Conservation (phyloP, 2,888 invertebrate genomes). For the Rhagonycha lutea region DNA sequence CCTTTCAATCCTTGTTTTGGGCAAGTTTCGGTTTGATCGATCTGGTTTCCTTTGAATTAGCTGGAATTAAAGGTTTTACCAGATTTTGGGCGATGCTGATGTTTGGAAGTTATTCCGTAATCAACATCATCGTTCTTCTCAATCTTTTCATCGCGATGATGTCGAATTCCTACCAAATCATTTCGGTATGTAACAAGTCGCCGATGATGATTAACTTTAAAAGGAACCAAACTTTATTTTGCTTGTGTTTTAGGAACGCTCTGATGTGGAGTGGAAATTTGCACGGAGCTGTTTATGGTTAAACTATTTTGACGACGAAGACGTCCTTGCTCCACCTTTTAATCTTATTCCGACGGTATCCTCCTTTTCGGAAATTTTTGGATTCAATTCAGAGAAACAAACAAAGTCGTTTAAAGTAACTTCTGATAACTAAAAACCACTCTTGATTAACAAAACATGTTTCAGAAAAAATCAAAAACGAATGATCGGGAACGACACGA, state of each 20-base stretch:
- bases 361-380: slow-evolving; percentile 68
- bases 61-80: slow-evolving; percentile 86
- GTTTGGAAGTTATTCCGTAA: slow-evolving; percentile 95
- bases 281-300: slow-evolving; percentile 93
- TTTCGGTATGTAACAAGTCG: slow-evolving; percentile 73
- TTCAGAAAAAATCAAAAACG: slow-evolving; percentile 65
- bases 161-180: slow-evolving; percentile 94
- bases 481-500: slow-evolving; percentile 75
- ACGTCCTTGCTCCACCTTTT: slow-evolving; percentile 91
- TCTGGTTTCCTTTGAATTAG: slow-evolving; percentile 83
- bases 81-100: slow-evolving; percentile 94
- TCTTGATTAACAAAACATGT: slow-evolving; percentile 41
- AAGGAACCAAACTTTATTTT: background rate
- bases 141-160: slow-evolving; percentile 98
- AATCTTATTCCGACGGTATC: slow-evolving; percentile 91
- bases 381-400: slow-evolving; percentile 66
- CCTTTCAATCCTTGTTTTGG: slow-evolving; percentile 95
- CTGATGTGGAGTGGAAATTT: slow-evolving; percentile 96
- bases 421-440: background rate
- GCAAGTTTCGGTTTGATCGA: slow-evolving; percentile 94
- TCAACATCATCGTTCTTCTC: slow-evolving; percentile 90
- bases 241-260: slow-evolving; percentile 71
- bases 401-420: slow-evolving; percentile 60
- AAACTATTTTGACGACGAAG: slow-evolving; percentile 92
- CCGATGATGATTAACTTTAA: too few species aligned